These are phyloP conservation scores for Oceanodroma tethys DNA, from an alignment of 2,113 vertebrate genomes.

Conservation along the genomic window DNA sequence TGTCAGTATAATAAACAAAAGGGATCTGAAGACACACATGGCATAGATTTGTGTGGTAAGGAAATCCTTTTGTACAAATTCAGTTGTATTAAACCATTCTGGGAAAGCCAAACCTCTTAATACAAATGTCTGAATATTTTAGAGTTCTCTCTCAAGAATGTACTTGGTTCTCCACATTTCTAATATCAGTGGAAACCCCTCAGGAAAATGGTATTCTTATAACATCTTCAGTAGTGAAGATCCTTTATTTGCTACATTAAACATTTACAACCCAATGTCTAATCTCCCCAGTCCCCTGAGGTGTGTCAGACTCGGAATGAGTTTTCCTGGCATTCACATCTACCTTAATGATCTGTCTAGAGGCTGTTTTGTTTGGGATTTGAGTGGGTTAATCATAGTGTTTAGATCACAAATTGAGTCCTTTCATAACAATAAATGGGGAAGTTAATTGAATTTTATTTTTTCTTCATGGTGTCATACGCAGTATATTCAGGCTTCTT, in stretches of 20 bases:
- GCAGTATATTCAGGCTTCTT: not conserved
- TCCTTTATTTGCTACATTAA: slow-evolving; percentile 26
- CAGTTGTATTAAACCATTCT: not conserved
- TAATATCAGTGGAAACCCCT: not conserved
- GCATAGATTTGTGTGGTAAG: not conserved
- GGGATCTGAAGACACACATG: not conserved
- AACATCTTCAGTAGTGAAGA: not conserved
- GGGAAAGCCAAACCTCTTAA: not conserved
- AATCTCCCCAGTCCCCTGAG: not conserved
- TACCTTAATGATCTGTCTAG: slow-evolving; percentile 29
- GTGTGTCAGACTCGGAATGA: not conserved
- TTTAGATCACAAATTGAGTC: slow-evolving; percentile 17
- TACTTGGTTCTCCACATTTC: not conserved
- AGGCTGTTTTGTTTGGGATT: slow-evolving; percentile 33
- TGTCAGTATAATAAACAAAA: not conserved
- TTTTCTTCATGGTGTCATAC: not conserved
- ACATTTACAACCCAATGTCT: not conserved
- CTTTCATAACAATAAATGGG: not conserved
- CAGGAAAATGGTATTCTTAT: not conserved
- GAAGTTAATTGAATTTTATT: slow-evolving; percentile 50
- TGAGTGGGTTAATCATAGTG: not conserved
- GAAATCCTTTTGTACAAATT: not conserved
- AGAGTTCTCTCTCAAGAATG: not conserved
- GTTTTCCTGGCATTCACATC: slow-evolving; percentile 9
- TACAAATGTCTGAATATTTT: not conserved